Conservation (phyloP, 2,113 vertebrate species). For the Marmota flaviventris region DNA sequence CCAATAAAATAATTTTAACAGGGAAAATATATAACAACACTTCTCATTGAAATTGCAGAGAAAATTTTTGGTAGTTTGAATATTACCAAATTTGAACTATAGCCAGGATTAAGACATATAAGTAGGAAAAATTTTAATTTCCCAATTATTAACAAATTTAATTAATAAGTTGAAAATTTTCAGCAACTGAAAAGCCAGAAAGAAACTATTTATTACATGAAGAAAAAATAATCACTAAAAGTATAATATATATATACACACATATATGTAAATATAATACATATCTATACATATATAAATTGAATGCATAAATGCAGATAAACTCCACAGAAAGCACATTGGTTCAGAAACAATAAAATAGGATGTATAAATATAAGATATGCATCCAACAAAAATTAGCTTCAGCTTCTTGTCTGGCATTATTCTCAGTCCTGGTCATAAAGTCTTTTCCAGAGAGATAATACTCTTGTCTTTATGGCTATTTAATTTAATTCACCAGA, state of each 20-base stretch:
- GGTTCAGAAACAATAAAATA: neutral
- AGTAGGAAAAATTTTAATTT: neutral
- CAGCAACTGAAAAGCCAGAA: neutral
- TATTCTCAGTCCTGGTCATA: neutral
- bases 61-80: neutral
- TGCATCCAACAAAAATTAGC: neutral
- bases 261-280: neutral
- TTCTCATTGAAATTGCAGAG: neutral
- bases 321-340: neutral
- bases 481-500: neutral
- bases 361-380: neutral
- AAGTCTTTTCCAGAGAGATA: neutral
- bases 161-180: neutral
- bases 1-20: neutral
- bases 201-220: neutral
- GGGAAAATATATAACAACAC: neutral
- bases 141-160: neutral
- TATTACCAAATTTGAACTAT: neutral
- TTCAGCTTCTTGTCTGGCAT: neutral
- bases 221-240: neutral
- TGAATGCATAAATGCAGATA: slow-evolving; percentile 35
- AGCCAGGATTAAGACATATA: neutral
- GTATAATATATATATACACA: neutral
- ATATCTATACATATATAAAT: too few relatives aligned
- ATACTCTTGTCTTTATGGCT: neutral